Conservation (phyloP, 2,113 vertebrate species). For the Nothoprocta pentlandii region DNA sequence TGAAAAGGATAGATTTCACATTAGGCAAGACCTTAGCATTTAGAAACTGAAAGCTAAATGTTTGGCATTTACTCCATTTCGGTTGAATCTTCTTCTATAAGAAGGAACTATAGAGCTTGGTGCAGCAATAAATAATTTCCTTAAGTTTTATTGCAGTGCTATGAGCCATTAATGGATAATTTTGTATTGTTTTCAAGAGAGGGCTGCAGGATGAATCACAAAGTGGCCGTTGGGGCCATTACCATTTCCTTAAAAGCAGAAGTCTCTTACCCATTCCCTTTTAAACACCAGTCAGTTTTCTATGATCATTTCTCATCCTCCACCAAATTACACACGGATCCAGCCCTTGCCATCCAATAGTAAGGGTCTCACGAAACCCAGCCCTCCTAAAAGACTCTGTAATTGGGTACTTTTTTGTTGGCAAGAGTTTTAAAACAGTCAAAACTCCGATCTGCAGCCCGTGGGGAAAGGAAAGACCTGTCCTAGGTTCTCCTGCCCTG, state of each 20-base stretch:
- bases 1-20: neutral
- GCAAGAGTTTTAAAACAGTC: constrained; percentile 34
- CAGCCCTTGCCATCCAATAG: constrained; percentile 4
- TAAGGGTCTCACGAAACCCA: neutral
- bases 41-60: constrained; percentile 26
- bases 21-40: constrained; percentile 5
- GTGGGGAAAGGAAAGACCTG: constrained; percentile 38
- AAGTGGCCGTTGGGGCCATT: neutral
- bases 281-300: constrained; percentile 14
- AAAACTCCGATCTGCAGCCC: constrained; percentile 58
- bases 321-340: constrained; percentile 21
- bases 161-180: constrained; percentile 47
- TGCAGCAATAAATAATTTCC: constrained; percentile 64
- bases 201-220: constrained; percentile 1
- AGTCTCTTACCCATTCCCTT: neutral
- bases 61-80: constrained; percentile 24
- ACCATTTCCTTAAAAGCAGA: constrained; percentile 47
- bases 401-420: constrained; percentile 34
- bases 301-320: constrained; percentile 35
- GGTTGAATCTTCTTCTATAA: neutral
- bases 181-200: constrained; percentile 17
- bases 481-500: constrained; percentile 6
- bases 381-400: neutral
- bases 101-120: neutral
- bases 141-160: constrained; percentile 36